Evolutionary conservation across 2,113 vertebrate genomes (phyloP), one percentile per base, ranked within the genome.

Genomic region (Scolopax mira): DNA sequence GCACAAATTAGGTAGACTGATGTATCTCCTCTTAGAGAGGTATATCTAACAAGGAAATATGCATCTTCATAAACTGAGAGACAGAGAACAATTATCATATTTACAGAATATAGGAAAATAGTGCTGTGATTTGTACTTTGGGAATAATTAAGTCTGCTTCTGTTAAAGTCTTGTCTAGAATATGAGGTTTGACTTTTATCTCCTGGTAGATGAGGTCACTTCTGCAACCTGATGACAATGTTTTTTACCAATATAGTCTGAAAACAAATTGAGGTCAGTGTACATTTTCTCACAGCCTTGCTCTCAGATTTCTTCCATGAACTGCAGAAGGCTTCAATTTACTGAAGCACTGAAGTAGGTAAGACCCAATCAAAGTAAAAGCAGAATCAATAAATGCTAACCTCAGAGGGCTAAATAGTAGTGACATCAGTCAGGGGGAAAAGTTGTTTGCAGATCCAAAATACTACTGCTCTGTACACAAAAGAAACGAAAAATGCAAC

Each of bases 311-410:
- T 97, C 90, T 97, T 97, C 96, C 96, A 97, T 97, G 97, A 98
- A 98, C 97, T 98, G 93, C 88, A 98, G 97, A 98, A 98, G 94
- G 96, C 97, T 98, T 98, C 98, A 98, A 98, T 98, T 98, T 98
- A 97, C 97, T 97, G 97, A 98, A 97, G 96, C 97, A 98, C 94
- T 51, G 79, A 97, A 97, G 95, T 97, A 97, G 96, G 96, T 97
- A 98, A 98, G 97, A 98, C 98, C 97, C 97, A 98, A 98, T 98
- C 97, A 97, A 98, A 98, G 96, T 98, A 96, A 98, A 98, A 97
- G 72, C 52, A 95, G 96, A 98, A 98, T 98, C 97, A 97, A 98
- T 98, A 97, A 95, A 97, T 96, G 90, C 92, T 97, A 95, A 98
- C 97, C 96, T 97, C 91, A 9, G 91, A 97, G 85, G 93, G 89